Percentiles rank a stretch among this genome's conserved stretches.
Evolutionary conservation across 1,140 invertebrate genomes (phyloP).

Genomic region (Bombus picipes): DNA sequence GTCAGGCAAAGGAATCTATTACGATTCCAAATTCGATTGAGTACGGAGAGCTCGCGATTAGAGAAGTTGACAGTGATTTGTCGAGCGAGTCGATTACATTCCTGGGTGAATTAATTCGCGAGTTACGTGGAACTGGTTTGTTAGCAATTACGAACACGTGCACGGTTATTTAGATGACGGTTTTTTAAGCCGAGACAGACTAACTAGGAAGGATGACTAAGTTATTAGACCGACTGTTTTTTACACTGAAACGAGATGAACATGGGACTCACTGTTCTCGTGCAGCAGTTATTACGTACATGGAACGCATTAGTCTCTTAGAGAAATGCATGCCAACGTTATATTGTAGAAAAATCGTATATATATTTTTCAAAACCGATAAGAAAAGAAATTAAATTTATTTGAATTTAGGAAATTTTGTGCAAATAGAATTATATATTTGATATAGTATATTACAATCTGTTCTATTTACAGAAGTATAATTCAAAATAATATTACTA

Average conservation of each 20-base stretch:
- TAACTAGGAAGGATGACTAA: conserved; percentile 34
- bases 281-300: too few species aligned
- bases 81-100: conserved; percentile 3
- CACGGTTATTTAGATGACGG: conserved; percentile 11
- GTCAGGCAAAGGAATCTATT: background rate
- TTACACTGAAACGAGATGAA: conserved; percentile 10
- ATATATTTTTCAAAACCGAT: background rate
- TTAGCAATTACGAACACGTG: background rate
- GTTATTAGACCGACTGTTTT: conserved; percentile 26
- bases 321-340: background rate
- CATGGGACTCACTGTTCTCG: background rate
- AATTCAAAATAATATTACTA: too few species aligned
- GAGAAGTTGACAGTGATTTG: conserved; percentile 21
- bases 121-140: conserved; percentile 1
- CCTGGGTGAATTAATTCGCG: conserved; percentile 11
- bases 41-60: background rate
- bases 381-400: background rate
- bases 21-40: background rate
- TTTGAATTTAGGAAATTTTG: too few species aligned
- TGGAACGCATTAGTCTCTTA: too few species aligned
- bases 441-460: too few species aligned
- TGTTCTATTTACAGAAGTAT: too few species aligned
- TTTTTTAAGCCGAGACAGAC: conserved; percentile 1
- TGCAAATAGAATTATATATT: too few species aligned
- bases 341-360: background rate